Conservation (phyloP, 2,797 vertebrate genomes). For the Eleutherodactylus coqui region DNA sequence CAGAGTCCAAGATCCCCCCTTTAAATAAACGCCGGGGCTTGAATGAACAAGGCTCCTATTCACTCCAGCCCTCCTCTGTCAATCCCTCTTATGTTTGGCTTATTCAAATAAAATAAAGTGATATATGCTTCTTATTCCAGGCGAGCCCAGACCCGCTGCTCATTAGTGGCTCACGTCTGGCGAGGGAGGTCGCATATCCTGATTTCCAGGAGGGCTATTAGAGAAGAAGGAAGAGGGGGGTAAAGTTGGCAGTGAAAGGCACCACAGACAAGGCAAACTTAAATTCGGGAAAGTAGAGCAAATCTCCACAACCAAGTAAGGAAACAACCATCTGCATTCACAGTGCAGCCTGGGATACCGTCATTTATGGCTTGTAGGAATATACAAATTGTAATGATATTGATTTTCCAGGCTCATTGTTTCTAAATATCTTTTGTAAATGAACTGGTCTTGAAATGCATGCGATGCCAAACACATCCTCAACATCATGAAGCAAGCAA, state of each 20-base stretch:
- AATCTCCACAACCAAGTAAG: slow-evolving; percentile 27
- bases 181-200: slow-evolving; percentile 62
- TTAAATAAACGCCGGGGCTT: slow-evolving; percentile 62
- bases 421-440: background rate
- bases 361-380: background rate
- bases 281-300: slow-evolving; percentile 23
- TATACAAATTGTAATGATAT: background rate
- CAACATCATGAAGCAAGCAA: background rate
- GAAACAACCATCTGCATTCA: slow-evolving; percentile 6
- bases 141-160: slow-evolving; percentile 63
- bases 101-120: slow-evolving; percentile 68
- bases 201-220: slow-evolving; percentile 63
- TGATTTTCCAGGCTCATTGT: background rate
- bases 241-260: slow-evolving; percentile 52
- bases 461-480: background rate
- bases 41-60: slow-evolving; percentile 69
- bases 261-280: slow-evolving; percentile 53
- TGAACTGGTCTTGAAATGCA: background rate
- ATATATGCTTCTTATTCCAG: slow-evolving; percentile 65
- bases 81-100: slow-evolving; percentile 67
- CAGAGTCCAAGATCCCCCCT: slow-evolving; percentile 62
- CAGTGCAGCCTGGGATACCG: background rate
- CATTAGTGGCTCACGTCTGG: slow-evolving; percentile 64
- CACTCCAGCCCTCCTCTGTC: slow-evolving; percentile 61
- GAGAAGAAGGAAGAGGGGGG: slow-evolving; percentile 27